Conservation (phyloP, 2,113 vertebrate genomes). For the Bufo gargarizans region DNA sequence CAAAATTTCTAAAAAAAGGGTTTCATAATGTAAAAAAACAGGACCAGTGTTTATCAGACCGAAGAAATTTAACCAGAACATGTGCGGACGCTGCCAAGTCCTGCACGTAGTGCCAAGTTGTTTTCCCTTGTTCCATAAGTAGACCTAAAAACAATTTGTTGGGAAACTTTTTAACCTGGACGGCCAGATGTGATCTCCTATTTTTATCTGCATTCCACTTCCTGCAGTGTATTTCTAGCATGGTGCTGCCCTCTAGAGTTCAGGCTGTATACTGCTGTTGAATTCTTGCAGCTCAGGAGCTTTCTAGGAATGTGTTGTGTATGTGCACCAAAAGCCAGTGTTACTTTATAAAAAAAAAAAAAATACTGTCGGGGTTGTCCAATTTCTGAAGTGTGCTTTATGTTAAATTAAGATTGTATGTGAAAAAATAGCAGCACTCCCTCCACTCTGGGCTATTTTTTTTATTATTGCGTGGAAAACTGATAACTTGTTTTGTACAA, state of each 20-base stretch:
- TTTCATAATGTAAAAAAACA: constrained; percentile 32
- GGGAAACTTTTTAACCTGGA: background rate
- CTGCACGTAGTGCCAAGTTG: constrained; percentile 28
- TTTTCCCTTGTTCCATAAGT: constrained; percentile 33
- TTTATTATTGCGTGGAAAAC: too few species aligned
- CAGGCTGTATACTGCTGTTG: background rate
- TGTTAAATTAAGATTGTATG: too few species aligned
- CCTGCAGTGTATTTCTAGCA: background rate
- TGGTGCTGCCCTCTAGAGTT: background rate
- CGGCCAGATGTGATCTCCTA: background rate
- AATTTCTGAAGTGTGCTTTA: too few species aligned
- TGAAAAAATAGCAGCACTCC: too few species aligned
- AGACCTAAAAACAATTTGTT: constrained; percentile 36
- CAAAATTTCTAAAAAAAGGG: constrained; percentile 13
- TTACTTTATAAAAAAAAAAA: too few species aligned
- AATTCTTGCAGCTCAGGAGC: background rate
- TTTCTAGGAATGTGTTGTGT: too few species aligned
- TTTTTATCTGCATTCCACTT: constrained; percentile 29
- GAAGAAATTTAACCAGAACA: constrained; percentile 13
- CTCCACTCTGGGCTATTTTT: too few species aligned
- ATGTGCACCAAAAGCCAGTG: too few species aligned
- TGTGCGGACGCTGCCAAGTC: constrained; percentile 8
- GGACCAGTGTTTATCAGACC: background rate
- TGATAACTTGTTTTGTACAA: too few species aligned
- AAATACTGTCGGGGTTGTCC: too few species aligned